Conservation (phyloP, 2,113 vertebrate species). For the Corynorhinus townsendii region DNA sequence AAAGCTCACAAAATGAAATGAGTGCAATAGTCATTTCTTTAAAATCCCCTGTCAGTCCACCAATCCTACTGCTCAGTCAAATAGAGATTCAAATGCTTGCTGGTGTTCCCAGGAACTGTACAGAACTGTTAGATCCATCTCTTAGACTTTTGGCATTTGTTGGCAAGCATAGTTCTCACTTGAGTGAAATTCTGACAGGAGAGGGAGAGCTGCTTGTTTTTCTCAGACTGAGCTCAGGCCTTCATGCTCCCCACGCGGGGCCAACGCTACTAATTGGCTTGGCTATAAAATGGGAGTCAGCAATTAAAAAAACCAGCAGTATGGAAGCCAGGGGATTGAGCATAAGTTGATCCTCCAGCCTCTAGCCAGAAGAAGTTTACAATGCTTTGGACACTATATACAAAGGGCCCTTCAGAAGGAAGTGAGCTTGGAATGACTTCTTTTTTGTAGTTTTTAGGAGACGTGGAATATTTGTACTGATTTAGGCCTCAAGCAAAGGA, state of each 20-base stretch:
- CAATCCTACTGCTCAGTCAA: not conserved
- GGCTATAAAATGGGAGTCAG: conserved; percentile 54
- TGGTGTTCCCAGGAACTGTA: not conserved
- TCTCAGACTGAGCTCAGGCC: not conserved
- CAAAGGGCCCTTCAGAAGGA: not conserved
- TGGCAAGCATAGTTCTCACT: not conserved
- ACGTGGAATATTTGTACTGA: not conserved
- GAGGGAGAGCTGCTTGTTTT: conserved; percentile 24
- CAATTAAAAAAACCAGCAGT: conserved; percentile 47
- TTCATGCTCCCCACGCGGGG: not conserved
- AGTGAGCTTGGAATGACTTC: not conserved
- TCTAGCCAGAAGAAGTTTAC: not conserved
- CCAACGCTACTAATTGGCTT: conserved; percentile 45
- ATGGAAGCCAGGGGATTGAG: not conserved
- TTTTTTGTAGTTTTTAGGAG: conserved; percentile 12
- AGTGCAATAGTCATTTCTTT: conserved; percentile 20
- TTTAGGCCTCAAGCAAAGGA: not conserved
- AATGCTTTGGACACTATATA: not conserved
- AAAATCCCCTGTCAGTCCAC: not conserved
- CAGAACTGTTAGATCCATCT: not conserved
- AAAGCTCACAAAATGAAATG: conserved; percentile 14
- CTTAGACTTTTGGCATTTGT: not conserved
- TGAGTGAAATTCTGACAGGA: not conserved
- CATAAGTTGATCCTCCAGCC: not conserved
- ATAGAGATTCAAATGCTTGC: not conserved